Evolutionary conservation across 1,140 invertebrate species (phyloP), one percentile per base, ranked within the genome.

Genomic region (Aphaenogaster ashmeadi): DNA sequence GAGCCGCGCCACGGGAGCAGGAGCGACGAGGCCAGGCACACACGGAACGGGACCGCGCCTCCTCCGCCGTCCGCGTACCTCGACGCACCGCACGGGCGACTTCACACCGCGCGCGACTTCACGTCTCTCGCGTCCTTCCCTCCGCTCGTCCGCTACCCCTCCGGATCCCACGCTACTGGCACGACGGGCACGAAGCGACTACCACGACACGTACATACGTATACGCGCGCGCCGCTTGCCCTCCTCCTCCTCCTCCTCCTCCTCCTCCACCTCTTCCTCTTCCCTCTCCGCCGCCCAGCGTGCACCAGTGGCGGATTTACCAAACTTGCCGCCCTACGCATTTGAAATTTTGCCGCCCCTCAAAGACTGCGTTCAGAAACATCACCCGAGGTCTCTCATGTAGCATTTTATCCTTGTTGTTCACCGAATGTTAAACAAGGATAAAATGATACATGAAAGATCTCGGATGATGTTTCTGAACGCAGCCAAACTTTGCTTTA

Each of bases 21-120:
- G n/a, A 56, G 41, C 41, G 41, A 44, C 41, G 41, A 44, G 8
- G 27, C 27, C 41, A 8, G 41, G 8, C 41, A 8, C 41, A 44
- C 41, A 5, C 54, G 18, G 54, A 56, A 56, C n/a, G 54, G 5
- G 8, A 52, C 50, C 4, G 15, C 27, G 27, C 27, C 27, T 27
- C 8, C 41, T 69, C 41, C 66, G 90, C 81, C 8, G 21, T 69
- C 41, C 66, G 90, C 81, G 85, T 38, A 66, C 36, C n/a, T 44
- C 38, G 9, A 11, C 38, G 36, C 64, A 41, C 64, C 38, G 36
- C 64, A 41, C 64, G 64, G 36, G 18, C 3, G 11, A 69, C 41
- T 69, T 69, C 66, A 21, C 60, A 38, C 15, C 60, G 60, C 60
- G 13, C 60, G 60, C 60, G 60, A n/a, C 6, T 33, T 64, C 11